Base-by-base conservation (phyloP, 2,888 invertebrate species). In the Protonemura montana region DNA sequence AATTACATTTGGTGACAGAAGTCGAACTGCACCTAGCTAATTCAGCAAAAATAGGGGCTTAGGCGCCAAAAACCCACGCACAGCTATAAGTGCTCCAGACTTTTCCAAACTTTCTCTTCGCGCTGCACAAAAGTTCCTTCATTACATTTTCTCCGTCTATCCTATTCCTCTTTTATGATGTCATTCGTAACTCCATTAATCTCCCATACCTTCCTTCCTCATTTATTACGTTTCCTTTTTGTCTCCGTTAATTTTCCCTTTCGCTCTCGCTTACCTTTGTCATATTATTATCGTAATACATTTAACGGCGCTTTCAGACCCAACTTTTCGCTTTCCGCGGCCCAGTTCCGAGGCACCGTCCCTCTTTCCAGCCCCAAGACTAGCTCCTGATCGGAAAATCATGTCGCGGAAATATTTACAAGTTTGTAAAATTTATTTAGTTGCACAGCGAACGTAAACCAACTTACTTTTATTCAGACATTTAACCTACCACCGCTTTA, bases 281-380 rank as follows among this genome's bases (percentile, higher is more conserved):
- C 85, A 86, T 81, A 81, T 13, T 83, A 86, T 86, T 83, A 86
- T 86, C 86, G 85, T 86, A 86, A 86, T 80, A 86, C 80, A 86
- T 86, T 86, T 86, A 85, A 21, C 83, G 28, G 35, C 1, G 59
- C 59, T 59, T 59, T 59, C 59, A 59, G 59, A 10, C 21, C 59
- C 16, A 59, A 21, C 21, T 59, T 59, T 59, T 21, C 59, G 59
- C 13, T 59, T 59, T 59, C 59, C 59, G 59, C 59, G 13, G 21
- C 59, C 35, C 10, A 3, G 3, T 35, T 35, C 35, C 35, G 35
- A 35, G 35, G 5, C 59, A 59, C 59, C 59, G 59, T 59, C 16
- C 21, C 21, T 10, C 59, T 7, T 59, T 59, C 59, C 21, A 21
- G 35, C 1, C 59, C 59, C 6, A 59, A 59, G 16, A 21, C 59